phyloP scores from a whole-genome alignment of 2,888 invertebrate species.

The Altica lythri region DNA sequence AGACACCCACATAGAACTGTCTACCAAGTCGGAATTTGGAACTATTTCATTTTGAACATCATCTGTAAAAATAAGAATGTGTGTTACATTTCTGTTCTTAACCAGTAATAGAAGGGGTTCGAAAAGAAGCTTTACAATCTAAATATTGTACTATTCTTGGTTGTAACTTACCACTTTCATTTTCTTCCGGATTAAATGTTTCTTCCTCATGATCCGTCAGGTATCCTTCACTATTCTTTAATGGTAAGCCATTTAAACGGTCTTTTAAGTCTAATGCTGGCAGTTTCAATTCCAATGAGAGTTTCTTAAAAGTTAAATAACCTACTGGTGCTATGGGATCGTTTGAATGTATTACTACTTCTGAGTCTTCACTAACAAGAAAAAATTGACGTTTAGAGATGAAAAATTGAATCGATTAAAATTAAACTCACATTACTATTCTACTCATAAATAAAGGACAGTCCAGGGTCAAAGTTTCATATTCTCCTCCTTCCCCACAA shows the following conservation, averaged over 20 bases:
- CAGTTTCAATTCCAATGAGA: slow-evolving; percentile 75
- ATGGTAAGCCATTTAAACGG: slow-evolving; percentile 50
- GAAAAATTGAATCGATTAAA: slow-evolving; percentile 17
- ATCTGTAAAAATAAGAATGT: slow-evolving; percentile 20
- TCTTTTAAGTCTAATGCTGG: slow-evolving; percentile 51
- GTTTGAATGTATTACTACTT: slow-evolving; percentile 86
- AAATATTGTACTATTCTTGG: too few relatives aligned
- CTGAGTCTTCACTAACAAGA: slow-evolving; percentile 77
- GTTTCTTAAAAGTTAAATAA: slow-evolving; percentile 84
- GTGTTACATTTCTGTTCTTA: neutral
- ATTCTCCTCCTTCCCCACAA: slow-evolving; percentile 99
- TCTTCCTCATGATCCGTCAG: slow-evolving; percentile 55
- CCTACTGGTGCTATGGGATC: slow-evolving; percentile 95
- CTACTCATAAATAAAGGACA: slow-evolving; percentile 93
- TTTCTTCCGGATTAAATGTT: slow-evolving; percentile 43
- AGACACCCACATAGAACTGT: slow-evolving; percentile 17
- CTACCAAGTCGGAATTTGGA: slow-evolving; percentile 1
- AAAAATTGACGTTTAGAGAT: slow-evolving; percentile 13
- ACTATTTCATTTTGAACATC: slow-evolving; percentile 33
- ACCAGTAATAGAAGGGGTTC: too few relatives aligned
- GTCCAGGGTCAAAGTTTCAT: slow-evolving; percentile 96
- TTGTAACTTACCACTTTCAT: too few relatives aligned
- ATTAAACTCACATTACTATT: slow-evolving; percentile 80
- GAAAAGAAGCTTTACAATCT: too few relatives aligned
- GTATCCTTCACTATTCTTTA: slow-evolving; percentile 54